Evolutionary conservation across 2,113 vertebrate genomes (phyloP).

Genomic region (Lota lota): DNA sequence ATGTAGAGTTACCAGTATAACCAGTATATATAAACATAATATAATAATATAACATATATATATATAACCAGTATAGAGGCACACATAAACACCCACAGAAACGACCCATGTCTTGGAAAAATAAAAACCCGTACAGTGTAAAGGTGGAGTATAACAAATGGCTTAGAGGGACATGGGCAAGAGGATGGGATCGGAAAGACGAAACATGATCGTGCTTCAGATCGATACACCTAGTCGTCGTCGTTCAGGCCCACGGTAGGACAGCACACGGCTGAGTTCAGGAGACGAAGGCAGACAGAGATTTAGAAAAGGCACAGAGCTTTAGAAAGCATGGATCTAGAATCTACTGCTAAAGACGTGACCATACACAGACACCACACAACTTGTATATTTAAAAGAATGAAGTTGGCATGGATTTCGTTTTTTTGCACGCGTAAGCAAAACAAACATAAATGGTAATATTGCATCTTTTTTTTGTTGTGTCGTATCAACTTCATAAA

Average conservation of each 20-base stretch:
- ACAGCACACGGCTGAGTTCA: slow-evolving; percentile 13
- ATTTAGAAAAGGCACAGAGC: slow-evolving; percentile 74
- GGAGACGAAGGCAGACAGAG: slow-evolving; percentile 52
- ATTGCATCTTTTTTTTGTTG: too few species aligned
- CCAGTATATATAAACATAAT: too few species aligned
- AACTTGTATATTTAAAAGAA: slow-evolving; percentile 20
- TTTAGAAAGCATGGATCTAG: slow-evolving; percentile 56
- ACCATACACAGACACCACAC: slow-evolving; percentile 18
- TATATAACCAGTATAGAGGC: slow-evolving; percentile 3
- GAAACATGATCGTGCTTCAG: neutral
- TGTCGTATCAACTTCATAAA: too few species aligned
- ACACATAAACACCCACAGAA: slow-evolving; percentile 8
- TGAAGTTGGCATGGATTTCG: slow-evolving; percentile 46
- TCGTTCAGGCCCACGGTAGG: slow-evolving; percentile 24
- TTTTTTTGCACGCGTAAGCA: neutral
- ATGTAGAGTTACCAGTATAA: neutral
- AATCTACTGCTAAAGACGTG: slow-evolving; percentile 55
- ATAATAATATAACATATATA: too few species aligned
- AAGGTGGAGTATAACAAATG: slow-evolving; percentile 29
- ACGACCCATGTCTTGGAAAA: slow-evolving; percentile 15
- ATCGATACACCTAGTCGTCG: neutral
- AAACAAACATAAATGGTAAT: neutral
- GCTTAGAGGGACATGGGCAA: neutral
- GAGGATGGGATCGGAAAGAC: neutral
- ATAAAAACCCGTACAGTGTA: too few species aligned